These are phyloP conservation scores for Entomobrya proxima DNA, from an alignment of 2,888 invertebrate genomes.

Conservation along the genomic window DNA sequence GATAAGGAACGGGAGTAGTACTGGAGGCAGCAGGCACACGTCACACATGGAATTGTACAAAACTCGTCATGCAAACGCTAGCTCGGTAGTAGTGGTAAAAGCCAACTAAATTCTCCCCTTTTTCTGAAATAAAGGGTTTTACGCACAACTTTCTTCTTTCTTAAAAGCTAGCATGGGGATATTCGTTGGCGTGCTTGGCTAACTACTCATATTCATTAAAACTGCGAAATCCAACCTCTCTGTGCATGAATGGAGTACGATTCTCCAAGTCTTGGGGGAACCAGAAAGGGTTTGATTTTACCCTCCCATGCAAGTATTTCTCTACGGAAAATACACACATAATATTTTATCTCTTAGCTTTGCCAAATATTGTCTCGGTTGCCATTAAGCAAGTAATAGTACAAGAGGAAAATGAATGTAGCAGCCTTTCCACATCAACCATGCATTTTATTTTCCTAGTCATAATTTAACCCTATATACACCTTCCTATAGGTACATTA, in stretches of 20 bases:
- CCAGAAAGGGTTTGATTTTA: not conserved
- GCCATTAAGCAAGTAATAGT: too few species aligned
- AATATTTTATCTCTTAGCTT: too few species aligned
- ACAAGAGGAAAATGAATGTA: too few species aligned
- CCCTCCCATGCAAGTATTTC: too few species aligned
- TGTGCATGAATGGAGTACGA: not conserved
- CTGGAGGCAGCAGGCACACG: conserved; percentile 26
- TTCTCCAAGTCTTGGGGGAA: not conserved
- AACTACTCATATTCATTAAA: conserved; percentile 26
- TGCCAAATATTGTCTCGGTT: too few species aligned
- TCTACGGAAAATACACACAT: too few species aligned
- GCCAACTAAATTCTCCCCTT: conserved; percentile 36
- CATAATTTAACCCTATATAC: too few species aligned
- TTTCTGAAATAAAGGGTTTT: conserved; percentile 47
- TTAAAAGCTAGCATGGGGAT: conserved; percentile 6
- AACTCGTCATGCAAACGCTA: conserved; percentile 13
- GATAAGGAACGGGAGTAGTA: conserved; percentile 1
- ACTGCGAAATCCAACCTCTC: not conserved
- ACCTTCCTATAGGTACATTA: too few species aligned
- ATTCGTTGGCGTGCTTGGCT: not conserved
- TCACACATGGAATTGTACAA: conserved; percentile 8
- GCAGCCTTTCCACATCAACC: too few species aligned
- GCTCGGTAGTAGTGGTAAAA: not conserved
- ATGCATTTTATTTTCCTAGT: too few species aligned
- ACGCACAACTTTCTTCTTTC: conserved; percentile 36